These are phyloP conservation scores for Brachycybe producta DNA, from an alignment of 2,888 invertebrate genomes.

Conservation along the genomic window DNA sequence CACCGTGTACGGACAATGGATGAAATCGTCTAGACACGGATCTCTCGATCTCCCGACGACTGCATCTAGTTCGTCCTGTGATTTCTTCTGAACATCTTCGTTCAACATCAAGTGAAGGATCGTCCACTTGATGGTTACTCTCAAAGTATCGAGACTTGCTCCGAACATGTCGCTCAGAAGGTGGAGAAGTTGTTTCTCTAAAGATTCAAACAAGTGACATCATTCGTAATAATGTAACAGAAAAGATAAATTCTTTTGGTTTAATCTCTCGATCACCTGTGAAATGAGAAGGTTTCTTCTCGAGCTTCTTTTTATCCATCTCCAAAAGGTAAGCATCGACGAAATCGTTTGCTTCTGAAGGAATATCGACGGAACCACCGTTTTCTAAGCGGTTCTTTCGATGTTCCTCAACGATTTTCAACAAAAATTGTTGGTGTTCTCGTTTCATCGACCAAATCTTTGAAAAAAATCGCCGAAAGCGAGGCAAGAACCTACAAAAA, in stretches of 20 bases:
- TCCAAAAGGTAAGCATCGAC: conserved; percentile 29
- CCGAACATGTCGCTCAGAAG: conserved; percentile 70
- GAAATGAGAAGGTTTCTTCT: conserved; percentile 34
- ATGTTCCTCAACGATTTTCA: conserved; percentile 43
- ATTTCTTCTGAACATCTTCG: conserved; percentile 44
- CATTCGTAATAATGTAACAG: not conserved
- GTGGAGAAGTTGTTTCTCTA: conserved; percentile 52
- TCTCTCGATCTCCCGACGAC: conserved; percentile 25
- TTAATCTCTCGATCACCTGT: conserved; percentile 34
- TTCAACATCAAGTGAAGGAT: conserved; percentile 59
- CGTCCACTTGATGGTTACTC: conserved; percentile 68
- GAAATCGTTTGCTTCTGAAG: conserved; percentile 21
- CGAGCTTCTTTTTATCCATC: conserved; percentile 32
- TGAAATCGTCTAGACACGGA: conserved; percentile 47
- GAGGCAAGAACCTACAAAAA: conserved; percentile 46
- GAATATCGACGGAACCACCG: not conserved
- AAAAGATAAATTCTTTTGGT: not conserved
- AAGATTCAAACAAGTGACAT: conserved; percentile 21
- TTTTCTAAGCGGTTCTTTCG: not conserved
- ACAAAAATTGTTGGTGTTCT: conserved; percentile 59
- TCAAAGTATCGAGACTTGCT: conserved; percentile 71
- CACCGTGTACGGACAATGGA: conserved; percentile 46
- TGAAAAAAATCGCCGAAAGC: conserved; percentile 48
- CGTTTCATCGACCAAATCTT: conserved; percentile 53
- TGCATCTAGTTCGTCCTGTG: conserved; percentile 27